Evolutionary conservation across 2,888 invertebrate genomes (phyloP).

Genomic region (Cantharis rufa): DNA sequence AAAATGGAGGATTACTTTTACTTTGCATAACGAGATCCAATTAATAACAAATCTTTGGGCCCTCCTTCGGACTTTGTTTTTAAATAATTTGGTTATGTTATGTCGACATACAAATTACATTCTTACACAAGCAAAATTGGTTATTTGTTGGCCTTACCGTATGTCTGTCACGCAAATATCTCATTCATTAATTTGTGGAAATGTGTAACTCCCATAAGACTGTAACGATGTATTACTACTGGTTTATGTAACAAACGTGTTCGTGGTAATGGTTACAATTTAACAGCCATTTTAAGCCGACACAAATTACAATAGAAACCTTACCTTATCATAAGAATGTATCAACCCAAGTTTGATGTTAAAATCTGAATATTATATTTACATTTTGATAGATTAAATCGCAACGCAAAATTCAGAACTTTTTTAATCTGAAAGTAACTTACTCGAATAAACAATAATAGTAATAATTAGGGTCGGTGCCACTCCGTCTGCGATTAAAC

Average conservation of each 20-base stretch:
- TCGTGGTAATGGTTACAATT: background rate
- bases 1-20: background rate
- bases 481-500: background rate
- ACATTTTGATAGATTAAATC: background rate
- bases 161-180: conserved; percentile 16
- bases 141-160: background rate
- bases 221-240: background rate
- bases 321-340: background rate
- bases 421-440: background rate
- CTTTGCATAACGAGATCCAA: background rate
- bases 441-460: background rate
- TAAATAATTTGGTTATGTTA: background rate
- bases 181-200: conserved; percentile 18
- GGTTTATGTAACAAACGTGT: conserved; percentile 1
- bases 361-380: background rate
- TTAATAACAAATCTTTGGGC: background rate
- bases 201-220: background rate
- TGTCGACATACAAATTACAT: background rate
- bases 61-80: background rate
- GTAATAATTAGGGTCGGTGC: background rate
- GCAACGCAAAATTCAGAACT: background rate
- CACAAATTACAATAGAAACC: background rate
- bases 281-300: background rate
- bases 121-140: conserved; percentile 8
- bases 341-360: background rate